phyloP scores from a whole-genome alignment of 2,113 vertebrate genomes.

The Ceuthmochares aereus region DNA sequence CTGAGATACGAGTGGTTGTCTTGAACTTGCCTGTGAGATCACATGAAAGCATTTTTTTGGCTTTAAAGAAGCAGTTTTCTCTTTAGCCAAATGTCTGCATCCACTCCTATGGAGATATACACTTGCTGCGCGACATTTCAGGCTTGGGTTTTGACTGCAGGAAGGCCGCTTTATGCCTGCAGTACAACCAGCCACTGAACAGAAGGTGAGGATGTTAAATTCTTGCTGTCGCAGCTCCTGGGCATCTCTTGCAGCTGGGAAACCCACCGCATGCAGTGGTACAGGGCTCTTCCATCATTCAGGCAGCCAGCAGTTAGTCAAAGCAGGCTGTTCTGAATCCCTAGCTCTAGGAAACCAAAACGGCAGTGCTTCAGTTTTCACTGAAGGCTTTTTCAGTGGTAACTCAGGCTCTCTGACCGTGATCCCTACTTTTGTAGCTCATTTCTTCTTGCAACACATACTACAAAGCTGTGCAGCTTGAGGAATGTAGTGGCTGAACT shows the following conservation, averaged over 20 bases:
- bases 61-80: not conserved
- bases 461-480: not conserved
- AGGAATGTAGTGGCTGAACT: not conserved
- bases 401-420: not conserved
- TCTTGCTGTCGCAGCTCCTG: not conserved
- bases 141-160: not conserved
- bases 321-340: not conserved
- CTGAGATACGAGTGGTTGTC: not conserved
- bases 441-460: accelerated
- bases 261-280: not conserved
- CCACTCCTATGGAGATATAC: accelerated
- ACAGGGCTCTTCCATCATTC: not conserved
- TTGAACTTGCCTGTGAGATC: not conserved
- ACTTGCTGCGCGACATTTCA: not conserved
- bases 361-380: not conserved
- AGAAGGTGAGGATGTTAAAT: not conserved
- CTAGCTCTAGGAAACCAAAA: not conserved
- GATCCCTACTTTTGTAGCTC: not conserved
- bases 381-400: not conserved
- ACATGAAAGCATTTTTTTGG: not conserved
- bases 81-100: accelerated
- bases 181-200: not conserved
- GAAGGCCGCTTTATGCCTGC: not conserved
- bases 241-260: not conserved
- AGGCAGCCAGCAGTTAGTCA: not conserved